Conservation (phyloP, 2,888 invertebrate species). For the Gryllus longicercus region DNA sequence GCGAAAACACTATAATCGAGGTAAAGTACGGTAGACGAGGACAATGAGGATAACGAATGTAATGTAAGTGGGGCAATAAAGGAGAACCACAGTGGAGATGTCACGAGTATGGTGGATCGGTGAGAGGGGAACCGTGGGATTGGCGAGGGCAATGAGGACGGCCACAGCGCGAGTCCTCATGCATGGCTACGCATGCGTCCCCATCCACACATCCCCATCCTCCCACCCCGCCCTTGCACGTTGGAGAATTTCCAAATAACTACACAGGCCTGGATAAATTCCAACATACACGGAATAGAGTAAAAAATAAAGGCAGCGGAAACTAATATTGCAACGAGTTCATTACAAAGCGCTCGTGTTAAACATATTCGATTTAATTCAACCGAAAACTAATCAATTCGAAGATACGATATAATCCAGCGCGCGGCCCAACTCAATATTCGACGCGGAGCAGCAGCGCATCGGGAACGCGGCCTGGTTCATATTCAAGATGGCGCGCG, state of each 20-base stretch:
- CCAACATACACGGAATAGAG: neutral
- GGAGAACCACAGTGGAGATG: no score
- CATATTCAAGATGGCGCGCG: conserved; percentile 1
- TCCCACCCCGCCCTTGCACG: neutral
- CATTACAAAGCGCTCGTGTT: neutral
- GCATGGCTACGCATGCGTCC: neutral
- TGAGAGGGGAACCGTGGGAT: neutral
- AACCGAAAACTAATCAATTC: conserved; percentile 2
- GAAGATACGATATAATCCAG: neutral
- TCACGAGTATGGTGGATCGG: neutral
- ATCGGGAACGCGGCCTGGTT: neutral
- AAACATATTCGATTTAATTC: conserved; percentile 17
- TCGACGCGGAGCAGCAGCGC: neutral
- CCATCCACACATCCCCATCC: no score
- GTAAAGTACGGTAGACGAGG: no score
- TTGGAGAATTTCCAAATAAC: conserved; percentile 1
- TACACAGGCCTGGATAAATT: neutral
- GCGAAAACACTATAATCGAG: no score
- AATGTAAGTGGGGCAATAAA: no score
- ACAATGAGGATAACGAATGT: no score
- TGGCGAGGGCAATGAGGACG: neutral
- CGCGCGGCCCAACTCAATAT: neutral
- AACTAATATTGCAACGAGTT: neutral
- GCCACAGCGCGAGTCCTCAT: neutral
- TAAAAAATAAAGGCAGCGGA: neutral